Evolutionary conservation across 2,888 invertebrate genomes (phyloP).

Genomic region (Hemistola chrysoprasaria): DNA sequence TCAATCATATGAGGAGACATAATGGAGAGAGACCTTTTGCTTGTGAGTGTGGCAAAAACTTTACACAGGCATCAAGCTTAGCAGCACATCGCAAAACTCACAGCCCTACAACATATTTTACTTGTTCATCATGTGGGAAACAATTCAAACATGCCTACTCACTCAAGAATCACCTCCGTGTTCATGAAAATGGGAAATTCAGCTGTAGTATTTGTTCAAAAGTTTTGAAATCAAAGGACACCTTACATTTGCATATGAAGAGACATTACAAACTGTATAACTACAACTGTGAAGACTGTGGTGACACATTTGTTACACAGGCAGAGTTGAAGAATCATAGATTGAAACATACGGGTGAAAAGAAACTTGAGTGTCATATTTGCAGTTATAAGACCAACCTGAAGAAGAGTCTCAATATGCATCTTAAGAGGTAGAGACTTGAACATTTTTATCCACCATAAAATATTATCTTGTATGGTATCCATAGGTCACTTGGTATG

Average conservation of each 20-base stretch:
- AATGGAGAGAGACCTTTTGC: constrained; percentile 68
- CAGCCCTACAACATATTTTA: constrained; percentile 58
- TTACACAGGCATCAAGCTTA: constrained; percentile 70
- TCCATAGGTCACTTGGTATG: too few species aligned
- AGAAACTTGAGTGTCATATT: constrained; percentile 62
- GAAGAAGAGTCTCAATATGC: constrained; percentile 64
- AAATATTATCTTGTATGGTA: too few species aligned
- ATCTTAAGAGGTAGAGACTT: constrained; percentile 74
- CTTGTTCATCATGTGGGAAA: constrained; percentile 70
- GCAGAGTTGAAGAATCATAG: constrained; percentile 71
- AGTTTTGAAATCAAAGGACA: constrained; percentile 61
- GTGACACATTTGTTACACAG: constrained; percentile 69
- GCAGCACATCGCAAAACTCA: constrained; percentile 69
- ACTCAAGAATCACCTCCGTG: constrained; percentile 63
- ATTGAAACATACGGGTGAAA: constrained; percentile 55
- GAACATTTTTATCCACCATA: too few species aligned
- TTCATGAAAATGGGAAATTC: constrained; percentile 61
- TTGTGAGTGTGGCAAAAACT: constrained; percentile 72
- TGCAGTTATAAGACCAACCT: constrained; percentile 69
- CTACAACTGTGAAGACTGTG: constrained; percentile 74
- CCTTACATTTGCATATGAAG: constrained; percentile 63
- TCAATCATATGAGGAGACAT: constrained; percentile 71
- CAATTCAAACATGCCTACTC: constrained; percentile 75
- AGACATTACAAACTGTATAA: constrained; percentile 71
- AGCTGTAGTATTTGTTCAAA: constrained; percentile 67